A percentile compares a stretch with the other conserved stretches of the same genome.
Evolutionary conservation across 2,888 invertebrate species (phyloP).

Genomic region (Caenorhabditis sp.): DNA sequence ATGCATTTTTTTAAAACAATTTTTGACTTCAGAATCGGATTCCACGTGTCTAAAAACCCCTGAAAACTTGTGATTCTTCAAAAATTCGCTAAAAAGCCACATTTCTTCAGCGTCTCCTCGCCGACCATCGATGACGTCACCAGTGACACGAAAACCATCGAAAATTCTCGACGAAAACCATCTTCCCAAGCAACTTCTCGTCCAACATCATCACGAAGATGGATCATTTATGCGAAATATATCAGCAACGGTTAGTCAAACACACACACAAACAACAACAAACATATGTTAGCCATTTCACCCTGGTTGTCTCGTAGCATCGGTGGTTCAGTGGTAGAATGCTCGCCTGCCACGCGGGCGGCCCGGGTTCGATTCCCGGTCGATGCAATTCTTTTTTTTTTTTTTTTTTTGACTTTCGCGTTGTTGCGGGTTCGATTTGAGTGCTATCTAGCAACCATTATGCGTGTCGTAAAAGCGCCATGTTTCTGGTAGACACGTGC

Average conservation of each 20-base stretch:
- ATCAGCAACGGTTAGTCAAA: slow-evolving; percentile 55
- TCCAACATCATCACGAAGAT: slow-evolving; percentile 48
- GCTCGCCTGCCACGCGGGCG: slow-evolving; percentile 69
- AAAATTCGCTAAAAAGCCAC: no score
- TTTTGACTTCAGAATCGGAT: no score
- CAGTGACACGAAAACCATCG: slow-evolving; percentile 2
- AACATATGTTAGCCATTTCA: neutral
- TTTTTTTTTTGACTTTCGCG: neutral
- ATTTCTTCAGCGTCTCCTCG: no score
- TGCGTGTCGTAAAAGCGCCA: no score
- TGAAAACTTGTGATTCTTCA: no score
- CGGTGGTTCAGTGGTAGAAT: neutral
- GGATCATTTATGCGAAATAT: slow-evolving; percentile 51
- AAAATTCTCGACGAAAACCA: slow-evolving; percentile 50
- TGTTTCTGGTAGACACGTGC: no score
- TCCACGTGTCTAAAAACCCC: no score
- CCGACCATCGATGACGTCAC: no score
- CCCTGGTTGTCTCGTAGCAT: slow-evolving; percentile 4
- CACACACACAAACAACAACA: neutral
- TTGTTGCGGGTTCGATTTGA: no score
- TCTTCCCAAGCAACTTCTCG: slow-evolving; percentile 55
- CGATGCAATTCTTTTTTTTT: slow-evolving; percentile 50
- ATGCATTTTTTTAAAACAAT: no score
- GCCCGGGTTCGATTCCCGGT: slow-evolving; percentile 69
- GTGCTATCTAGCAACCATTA: no score